A percentile compares a stretch with the other conserved stretches of the same genome.
Conservation (phyloP, 2,113 vertebrate species). For the Vulpes lagopus region DNA sequence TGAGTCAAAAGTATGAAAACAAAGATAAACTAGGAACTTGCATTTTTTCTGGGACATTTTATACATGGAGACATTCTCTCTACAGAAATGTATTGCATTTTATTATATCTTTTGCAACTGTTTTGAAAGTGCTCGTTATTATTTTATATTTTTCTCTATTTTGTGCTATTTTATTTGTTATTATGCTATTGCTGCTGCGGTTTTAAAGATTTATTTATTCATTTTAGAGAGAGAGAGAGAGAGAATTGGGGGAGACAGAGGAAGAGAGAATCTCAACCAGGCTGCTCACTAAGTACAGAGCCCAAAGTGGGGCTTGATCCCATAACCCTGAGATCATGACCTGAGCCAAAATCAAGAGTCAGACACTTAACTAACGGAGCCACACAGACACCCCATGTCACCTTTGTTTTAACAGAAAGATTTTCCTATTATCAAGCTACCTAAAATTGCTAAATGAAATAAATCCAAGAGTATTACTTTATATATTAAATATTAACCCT, state of each 20-base stretch:
- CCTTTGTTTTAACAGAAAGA: not conserved
- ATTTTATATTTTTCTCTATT: not conserved
- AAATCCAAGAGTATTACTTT: not conserved
- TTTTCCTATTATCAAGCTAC: not conserved
- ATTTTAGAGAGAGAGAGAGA: too few species aligned
- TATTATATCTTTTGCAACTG: slow-evolving; percentile 16
- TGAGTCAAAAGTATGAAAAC: slow-evolving; percentile 30
- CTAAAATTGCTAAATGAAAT: not conserved
- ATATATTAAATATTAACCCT: slow-evolving; percentile 7
- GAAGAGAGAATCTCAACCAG: too few species aligned
- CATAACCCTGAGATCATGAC: too few species aligned
- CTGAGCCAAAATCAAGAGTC: too few species aligned
- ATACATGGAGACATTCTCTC: not conserved
- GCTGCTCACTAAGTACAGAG: too few species aligned
- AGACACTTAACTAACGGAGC: too few species aligned
- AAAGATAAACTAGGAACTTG: not conserved
- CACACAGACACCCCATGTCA: too few species aligned
- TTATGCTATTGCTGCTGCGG: not conserved
- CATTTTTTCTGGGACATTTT: not conserved
- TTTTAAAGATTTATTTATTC: too few species aligned
- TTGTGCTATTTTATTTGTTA: not conserved
- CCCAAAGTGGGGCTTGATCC: too few species aligned
- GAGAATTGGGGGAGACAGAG: too few species aligned
- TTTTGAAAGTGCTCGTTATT: not conserved
- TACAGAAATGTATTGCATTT: not conserved